Conservation (phyloP, 1,140 invertebrate species). For the Cydia pomonella region DNA sequence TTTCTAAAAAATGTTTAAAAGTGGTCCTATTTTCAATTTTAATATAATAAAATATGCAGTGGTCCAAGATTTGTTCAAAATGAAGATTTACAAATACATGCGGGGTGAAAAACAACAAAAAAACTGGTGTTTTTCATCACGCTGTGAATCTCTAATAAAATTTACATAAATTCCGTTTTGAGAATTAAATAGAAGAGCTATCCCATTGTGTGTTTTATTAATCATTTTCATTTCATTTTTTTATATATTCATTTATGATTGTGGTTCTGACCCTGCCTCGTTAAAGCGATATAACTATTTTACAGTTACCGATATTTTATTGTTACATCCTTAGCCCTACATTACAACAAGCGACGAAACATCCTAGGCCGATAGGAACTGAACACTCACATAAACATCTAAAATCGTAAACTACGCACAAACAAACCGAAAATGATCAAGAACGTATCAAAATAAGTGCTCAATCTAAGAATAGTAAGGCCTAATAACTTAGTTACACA, state of each 20-base stretch:
- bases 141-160: slow-evolving; percentile 5
- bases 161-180: slow-evolving; percentile 19
- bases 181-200: slow-evolving; percentile 57
- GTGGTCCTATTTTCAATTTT: slow-evolving; percentile 63
- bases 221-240: slow-evolving; percentile 49
- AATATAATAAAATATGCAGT: slow-evolving; percentile 69
- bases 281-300: slow-evolving; percentile 73
- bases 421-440: slow-evolving; percentile 39
- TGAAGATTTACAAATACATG: slow-evolving; percentile 32
- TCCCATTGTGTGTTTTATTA: slow-evolving; percentile 52
- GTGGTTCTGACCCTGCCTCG: slow-evolving; percentile 76
- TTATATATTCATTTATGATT: slow-evolving; percentile 64
- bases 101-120: slow-evolving; percentile 13
- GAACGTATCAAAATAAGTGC: slow-evolving; percentile 50
- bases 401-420: slow-evolving; percentile 49
- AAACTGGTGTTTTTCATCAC: not conserved
- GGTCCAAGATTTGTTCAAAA: slow-evolving; percentile 64
- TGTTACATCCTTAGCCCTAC: slow-evolving; percentile 55
- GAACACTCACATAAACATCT: slow-evolving; percentile 53
- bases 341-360: slow-evolving; percentile 66
- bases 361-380: slow-evolving; percentile 77
- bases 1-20: slow-evolving; percentile 58
- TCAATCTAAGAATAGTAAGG: slow-evolving; percentile 43
- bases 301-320: slow-evolving; percentile 63
- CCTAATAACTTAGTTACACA: not conserved